Evolutionary conservation across 2,113 vertebrate genomes (phyloP), one percentile per base, ranked within the genome.

Genomic region (Rattus norvegicus): DNA sequence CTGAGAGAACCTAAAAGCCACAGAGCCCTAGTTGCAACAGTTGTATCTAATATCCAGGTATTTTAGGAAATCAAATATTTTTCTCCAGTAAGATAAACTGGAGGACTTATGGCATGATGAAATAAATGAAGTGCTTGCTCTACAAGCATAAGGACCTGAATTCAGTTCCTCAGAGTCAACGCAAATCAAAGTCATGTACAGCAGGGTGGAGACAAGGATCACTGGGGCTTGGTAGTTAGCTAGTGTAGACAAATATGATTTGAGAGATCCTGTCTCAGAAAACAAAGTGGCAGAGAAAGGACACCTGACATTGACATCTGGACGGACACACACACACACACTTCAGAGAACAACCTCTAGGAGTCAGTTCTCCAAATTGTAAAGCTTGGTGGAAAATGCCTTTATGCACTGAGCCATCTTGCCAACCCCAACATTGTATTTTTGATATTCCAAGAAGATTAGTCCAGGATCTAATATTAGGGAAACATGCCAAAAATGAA

Each of bases 381-480:
- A 8, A 43, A 24, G 16, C 59, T 85, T 47, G 10, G 26, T 65
- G 39, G 26, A 17, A 65, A 65, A 12, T 47, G 16, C 26, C 39
- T 43, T 47, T 85, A 85, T 65, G 24, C 39, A 65, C 83, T 85
- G 59, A 30, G 36, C 8, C 24, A 12, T 85, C 59, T 65, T 43
- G 59, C 59, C 83, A 85, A 85, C 39, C 28, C 61, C 26, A 12
- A 20, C 26, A 30, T 6, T 85, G 39, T 19, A 30, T 65, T 47
- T 63, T 63, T 92, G 11, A 56, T 70, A 72, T 95, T 59, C 3
- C 16, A 61, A 88, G 65, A 91, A 90, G 36, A 90, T 65, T 54
- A 79, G 54, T 85, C 24, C 83, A 39, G 39, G 85, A 89, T 81
- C 76, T 72, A 95, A 73, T 95, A 87, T 17, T 75, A 75, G 92